Conservation (phyloP, 30 jellyfish, hydroid and myxozoan species). For the Chrysaora quinquecirrha region DNA sequence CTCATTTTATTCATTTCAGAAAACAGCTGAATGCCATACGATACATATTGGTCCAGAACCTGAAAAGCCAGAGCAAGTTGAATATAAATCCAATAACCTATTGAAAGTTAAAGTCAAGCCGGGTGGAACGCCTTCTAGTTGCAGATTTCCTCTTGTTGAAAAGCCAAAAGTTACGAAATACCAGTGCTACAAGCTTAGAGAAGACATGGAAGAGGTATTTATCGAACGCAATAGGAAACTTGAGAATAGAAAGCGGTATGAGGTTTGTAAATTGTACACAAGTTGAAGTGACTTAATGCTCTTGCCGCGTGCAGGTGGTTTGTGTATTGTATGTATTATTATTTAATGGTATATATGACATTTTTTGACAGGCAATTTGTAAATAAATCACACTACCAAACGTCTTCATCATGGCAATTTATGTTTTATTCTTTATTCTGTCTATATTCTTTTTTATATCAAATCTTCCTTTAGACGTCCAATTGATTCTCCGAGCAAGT, state of each 20-base stretch:
- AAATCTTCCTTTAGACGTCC: too few relatives aligned
- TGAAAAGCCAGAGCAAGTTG: slow-evolving; percentile 5
- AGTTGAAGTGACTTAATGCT: too few relatives aligned
- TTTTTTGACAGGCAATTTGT: too few relatives aligned
- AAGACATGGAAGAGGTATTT: slow-evolving; percentile 17
- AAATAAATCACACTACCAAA: too few relatives aligned
- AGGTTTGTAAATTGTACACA: background rate
- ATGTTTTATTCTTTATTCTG: too few relatives aligned
- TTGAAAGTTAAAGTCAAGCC: slow-evolving; percentile 62
- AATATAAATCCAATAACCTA: slow-evolving; percentile 12
- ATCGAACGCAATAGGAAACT: background rate
- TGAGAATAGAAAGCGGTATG: slow-evolving; percentile 9
- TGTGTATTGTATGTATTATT: too few relatives aligned
- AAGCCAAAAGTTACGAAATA: slow-evolving; percentile 33
- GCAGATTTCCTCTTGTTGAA: slow-evolving; percentile 43
- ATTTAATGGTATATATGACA: too few relatives aligned
- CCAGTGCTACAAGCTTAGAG: slow-evolving; percentile 36
- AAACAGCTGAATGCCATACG: background rate
- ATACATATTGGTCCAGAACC: slow-evolving; percentile 28
- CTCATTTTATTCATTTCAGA: slow-evolving; percentile 10
- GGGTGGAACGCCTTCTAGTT: slow-evolving; percentile 64
- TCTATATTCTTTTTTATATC: too few relatives aligned
- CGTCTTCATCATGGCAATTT: too few relatives aligned
- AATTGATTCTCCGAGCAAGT: too few relatives aligned
- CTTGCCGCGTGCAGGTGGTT: too few relatives aligned